Base-by-base conservation (phyloP, 2,888 invertebrate species). In the Hirtodrosophila trivittata region DNA sequence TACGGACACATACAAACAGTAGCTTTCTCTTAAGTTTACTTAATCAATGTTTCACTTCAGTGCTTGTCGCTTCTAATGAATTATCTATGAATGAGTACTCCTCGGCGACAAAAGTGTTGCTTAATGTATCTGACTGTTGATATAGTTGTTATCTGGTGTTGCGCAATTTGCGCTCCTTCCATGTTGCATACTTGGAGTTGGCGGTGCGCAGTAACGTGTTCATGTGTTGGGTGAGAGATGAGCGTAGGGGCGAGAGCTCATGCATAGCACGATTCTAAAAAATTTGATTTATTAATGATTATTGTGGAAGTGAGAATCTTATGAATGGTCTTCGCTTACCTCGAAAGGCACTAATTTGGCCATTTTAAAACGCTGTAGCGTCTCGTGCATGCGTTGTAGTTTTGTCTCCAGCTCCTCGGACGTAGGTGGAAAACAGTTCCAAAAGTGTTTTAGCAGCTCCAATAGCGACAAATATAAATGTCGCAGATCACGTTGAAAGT, bases 401-500 rank as follows among this genome's bases (percentile, higher is more conserved):
- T 96, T 94, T 14, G 95, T 94, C 89, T 97, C 96, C 30, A 95
- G 91, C 49, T 93, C 93, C 13, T 94, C 92, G 1, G 94, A 94
- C 0, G 94, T 94, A 0, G 95, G 94, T 28, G 96, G 96, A 92
- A 99, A 98, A 89, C 98, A 96, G 38, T 94, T 93, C 98, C 99
- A 99, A 91, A 99, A 96, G 91, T 98, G 98, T 60, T 96, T 93
- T 9, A 98, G 91, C 59, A 99, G 91, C 91, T 99, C 99, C 64
- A 96, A 95, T 3, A 96, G 92, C 0, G 97, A 96, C 47, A 95
- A 92, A 91, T 98, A 98, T 47, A 98, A 92, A 66, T 96, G 94
- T 55, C 95, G 93, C 8, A 98, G 92, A 87, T 98, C 98, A 38
- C 93, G 93, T 87, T 96, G 96, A 60, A 97, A 93, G 82, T 96